Evolutionary conservation across 2,888 invertebrate species (phyloP), one percentile per base, ranked within the genome.

Genomic region (Coronaproctus castanopsis): DNA sequence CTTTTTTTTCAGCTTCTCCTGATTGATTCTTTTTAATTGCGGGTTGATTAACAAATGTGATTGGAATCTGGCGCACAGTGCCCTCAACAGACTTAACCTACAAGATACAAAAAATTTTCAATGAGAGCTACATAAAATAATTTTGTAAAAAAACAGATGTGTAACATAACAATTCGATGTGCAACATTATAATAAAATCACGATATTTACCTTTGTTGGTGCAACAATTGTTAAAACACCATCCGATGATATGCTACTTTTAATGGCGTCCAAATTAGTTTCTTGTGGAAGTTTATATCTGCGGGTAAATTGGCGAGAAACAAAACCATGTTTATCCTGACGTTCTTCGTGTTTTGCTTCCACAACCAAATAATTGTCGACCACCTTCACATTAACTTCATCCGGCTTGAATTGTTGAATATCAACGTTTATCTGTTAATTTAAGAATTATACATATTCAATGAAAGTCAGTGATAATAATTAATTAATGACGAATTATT

Each of bases 261-360:
- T 36, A 14, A 36, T 36, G 8, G 36, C 36, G 36, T 36, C 36
- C 8, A 36, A 36, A 36, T 36, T 36, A 36, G 36, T 36, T 36
- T 14, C 36, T 36, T 36, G 8, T 36, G 36, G 36, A 8, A 36
- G 14, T 36, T 36, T 36, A 14, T 36, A 36, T 8, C 36, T 5
- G 36, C 36, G 36, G 36, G 36, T 36, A 36, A 36, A 36, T 36
- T 36, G 36, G 14, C 36, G 36, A 36, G 36, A 36, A 8, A 36
- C 14, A 14, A 8, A 36, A 36, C 36, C 36, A 36, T 36, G 36
- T 36, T 36, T 36, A 36, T 36, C 36, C 14, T 36, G 5, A 52
- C 69, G 68, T 61, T 74, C 73, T 60, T 72, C 71, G 63, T 74
- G 74, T 63, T 71, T 72, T 19, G 71, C 73, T 54, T 72, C 70